Percentiles rank a stretch among this genome's conserved stretches.
Evolutionary conservation across 2,113 vertebrate species (phyloP).

Genomic region (Oncorhynchus clarkii): DNA sequence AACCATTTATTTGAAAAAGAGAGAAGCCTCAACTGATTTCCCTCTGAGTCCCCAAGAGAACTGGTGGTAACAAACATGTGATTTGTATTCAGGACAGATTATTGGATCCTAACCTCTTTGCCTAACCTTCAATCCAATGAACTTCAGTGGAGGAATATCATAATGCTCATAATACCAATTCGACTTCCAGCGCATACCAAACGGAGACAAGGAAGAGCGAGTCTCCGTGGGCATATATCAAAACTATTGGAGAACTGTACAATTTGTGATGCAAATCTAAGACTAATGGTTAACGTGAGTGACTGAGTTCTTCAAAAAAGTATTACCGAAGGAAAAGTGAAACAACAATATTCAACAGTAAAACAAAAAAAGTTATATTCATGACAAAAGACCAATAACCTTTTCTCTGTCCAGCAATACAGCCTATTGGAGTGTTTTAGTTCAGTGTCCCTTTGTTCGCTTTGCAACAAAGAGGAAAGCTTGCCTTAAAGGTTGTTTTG

Average conservation of each 20-base stretch:
- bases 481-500: too few species aligned
- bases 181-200: constrained; percentile 34
- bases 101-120: constrained; percentile 48
- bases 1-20: constrained; percentile 13
- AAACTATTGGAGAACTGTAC: not conserved
- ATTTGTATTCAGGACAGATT: constrained; percentile 61
- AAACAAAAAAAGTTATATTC: too few species aligned
- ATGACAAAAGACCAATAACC: too few species aligned
- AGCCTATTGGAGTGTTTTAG: too few species aligned
- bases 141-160: constrained; percentile 62
- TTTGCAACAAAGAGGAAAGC: too few species aligned
- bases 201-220: constrained; percentile 44
- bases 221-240: constrained; percentile 7
- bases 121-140: constrained; percentile 53
- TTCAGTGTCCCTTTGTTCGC: too few species aligned
- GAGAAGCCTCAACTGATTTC: not conserved
- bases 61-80: constrained; percentile 23
- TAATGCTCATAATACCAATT: constrained; percentile 60
- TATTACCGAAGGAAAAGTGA: not conserved
- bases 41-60: constrained; percentile 8
- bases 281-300: too few species aligned
- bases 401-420: too few species aligned
- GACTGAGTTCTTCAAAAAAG: not conserved
- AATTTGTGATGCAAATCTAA: not conserved
- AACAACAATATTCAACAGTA: not conserved